Evolutionary conservation across 2,113 vertebrate genomes (phyloP), one percentile per base, ranked within the genome.

Genomic region (Thinocorus orbignyianus): DNA sequence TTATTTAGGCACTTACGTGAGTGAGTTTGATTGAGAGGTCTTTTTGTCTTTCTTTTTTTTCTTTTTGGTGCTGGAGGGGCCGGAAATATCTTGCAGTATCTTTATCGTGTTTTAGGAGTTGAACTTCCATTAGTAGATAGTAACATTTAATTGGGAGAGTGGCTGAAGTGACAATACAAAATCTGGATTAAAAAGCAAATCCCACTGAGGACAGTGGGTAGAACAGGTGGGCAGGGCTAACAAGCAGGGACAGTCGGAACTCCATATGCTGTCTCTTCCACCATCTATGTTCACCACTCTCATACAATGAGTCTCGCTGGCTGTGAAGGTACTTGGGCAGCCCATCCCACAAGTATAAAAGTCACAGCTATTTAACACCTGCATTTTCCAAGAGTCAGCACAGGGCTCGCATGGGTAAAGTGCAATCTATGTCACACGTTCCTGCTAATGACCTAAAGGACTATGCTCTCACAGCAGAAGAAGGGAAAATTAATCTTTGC

Each of bases 401-500:
- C 10, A 23, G 76, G 74, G 70, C 55, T 92, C 94, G 85, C 65
- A 82, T 60, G 66, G 66, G 30, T 90, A 46, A 90, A 79, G 79
- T 86, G 77, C 62, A 72, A 64, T 89, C 83, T 92, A 23, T 96
- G 81, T 78, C 90, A 89, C 86, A 84, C 54, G 39, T 66, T 72
- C 83, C 78, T 93, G 83, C 76, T 97, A 96, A 97, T 90, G 91
- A 95, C 69, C 94, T 95, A 92, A 95, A 81, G 62, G 71, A 88
- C 90, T 90, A n/a, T 87, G 77, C 83, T 83, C 49, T 95, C 66
- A 49, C 7, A 89, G 93, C 73, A 80, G 76, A 97, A 95, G 74
- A 96, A 78, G 18, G 61, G 49, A 68, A 93, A 91, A 96, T 93
- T 97, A 93, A 96, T 96, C 85, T 94, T 96, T 89, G 54, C 93